Evolutionary conservation across 1,140 invertebrate genomes (phyloP), one percentile per base, ranked within the genome.

Genomic region (Drosophila orosa): DNA sequence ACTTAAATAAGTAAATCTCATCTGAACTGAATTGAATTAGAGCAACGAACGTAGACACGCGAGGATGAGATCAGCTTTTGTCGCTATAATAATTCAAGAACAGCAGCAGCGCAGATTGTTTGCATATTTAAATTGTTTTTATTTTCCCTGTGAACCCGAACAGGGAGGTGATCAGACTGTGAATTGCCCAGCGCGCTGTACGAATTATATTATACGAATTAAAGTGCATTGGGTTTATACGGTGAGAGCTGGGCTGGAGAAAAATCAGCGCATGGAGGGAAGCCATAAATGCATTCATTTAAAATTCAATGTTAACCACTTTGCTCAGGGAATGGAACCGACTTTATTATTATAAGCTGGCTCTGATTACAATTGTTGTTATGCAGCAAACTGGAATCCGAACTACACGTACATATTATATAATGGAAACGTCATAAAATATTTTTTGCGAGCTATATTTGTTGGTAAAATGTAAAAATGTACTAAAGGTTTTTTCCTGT

Each of bases 201-300:
- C 31, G 8, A 45, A 13, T 40, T 69, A 19, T 68, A 39, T 57
- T 68, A 35, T 44, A 45, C 7, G 17, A 29, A 67, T 54, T 42
- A 17, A 17, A 31, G 13, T 42, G 29, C 29, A 33, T n/a, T 55
- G 27, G 31, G 42, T 33, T 33, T 31, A 22, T 47, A 40, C 45
- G 45, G 29, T 39, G 17, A 35, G 13, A 37, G 31, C 24, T 48
- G 29, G 12, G 17, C 44, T 68, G 10, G 79, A 59, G 47, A 66
- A 33, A 42, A 44, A 22, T 39, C 40, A 59, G 50, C 62, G 60
- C 50, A 60, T 48, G 74, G 40, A 35, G 55, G 72, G 81, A 85
- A 85, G 82, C 82, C 81, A 78, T 85, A 85, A 45, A 74, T 74
- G 78, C 74, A 86, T 71, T 85, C 82, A 78, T 86, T 86, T 81